These are phyloP conservation scores for Elegia similella DNA, from an alignment of 2,888 invertebrate genomes.

Conservation along the genomic window DNA sequence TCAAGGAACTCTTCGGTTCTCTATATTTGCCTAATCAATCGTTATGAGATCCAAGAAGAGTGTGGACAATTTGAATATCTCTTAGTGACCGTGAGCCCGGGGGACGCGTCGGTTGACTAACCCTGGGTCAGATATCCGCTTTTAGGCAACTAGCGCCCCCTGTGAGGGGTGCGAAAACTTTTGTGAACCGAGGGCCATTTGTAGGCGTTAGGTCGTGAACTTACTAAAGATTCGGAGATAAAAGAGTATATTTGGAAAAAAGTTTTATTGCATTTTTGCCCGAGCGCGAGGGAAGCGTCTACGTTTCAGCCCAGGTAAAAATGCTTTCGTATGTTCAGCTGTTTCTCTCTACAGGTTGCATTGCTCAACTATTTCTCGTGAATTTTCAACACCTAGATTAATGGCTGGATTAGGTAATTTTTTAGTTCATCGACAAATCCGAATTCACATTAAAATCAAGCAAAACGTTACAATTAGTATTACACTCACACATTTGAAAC, in stretches of 20 bases:
- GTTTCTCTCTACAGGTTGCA: too few relatives aligned
- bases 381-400: too few relatives aligned
- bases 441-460: too few relatives aligned
- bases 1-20: not conserved
- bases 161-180: slow-evolving; percentile 60
- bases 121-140: slow-evolving; percentile 67
- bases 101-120: slow-evolving; percentile 73
- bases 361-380: too few relatives aligned
- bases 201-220: slow-evolving; percentile 6
- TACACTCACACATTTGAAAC: too few relatives aligned
- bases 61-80: slow-evolving; percentile 49
- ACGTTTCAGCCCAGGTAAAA: too few relatives aligned
- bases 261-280: too few relatives aligned
- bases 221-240: not conserved
- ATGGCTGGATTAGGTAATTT: too few relatives aligned
- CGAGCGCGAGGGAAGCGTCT: too few relatives aligned
- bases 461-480: too few relatives aligned
- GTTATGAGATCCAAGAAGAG: slow-evolving; percentile 12
- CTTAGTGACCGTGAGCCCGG: slow-evolving; percentile 64
- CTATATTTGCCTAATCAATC: not conserved
- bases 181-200: slow-evolving; percentile 13
- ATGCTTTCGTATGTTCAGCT: too few relatives aligned
- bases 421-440: too few relatives aligned
- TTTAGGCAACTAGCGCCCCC: slow-evolving; percentile 71
- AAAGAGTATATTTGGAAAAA: not conserved